A percentile compares a stretch with the other conserved stretches of the same genome.
Evolutionary conservation across 2,797 vertebrate genomes (phyloP).

Genomic region (Amphiprion clarkii): DNA sequence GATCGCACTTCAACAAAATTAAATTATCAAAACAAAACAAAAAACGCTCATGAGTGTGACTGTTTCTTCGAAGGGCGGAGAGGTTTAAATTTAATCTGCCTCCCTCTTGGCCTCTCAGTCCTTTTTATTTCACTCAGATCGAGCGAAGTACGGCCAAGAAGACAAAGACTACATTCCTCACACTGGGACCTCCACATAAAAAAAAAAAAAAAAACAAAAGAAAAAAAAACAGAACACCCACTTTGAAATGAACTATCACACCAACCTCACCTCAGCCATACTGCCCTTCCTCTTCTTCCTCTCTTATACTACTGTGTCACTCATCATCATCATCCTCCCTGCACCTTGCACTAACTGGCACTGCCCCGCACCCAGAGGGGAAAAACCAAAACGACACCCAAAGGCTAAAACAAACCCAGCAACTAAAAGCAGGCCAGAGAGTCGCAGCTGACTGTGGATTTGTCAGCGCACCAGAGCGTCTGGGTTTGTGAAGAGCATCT

Average conservation of each 20-base stretch:
- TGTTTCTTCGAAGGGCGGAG: background rate
- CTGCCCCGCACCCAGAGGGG: slow-evolving; percentile 23
- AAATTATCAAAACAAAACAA: background rate
- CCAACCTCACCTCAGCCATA: slow-evolving; percentile 19
- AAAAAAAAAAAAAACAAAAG: too few relatives aligned
- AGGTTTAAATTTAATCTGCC: background rate
- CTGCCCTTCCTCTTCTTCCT: slow-evolving; percentile 18
- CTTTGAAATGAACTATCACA: slow-evolving; percentile 8
- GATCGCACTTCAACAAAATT: background rate
- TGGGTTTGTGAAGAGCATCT: slow-evolving; percentile 56
- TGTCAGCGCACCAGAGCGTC: slow-evolving; percentile 37
- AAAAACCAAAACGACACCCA: slow-evolving; percentile 24
- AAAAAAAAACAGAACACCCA: background rate
- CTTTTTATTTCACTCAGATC: background rate
- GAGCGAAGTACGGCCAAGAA: background rate
- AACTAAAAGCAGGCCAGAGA: slow-evolving; percentile 13
- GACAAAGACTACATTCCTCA: slow-evolving; percentile 24
- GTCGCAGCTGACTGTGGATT: slow-evolving; percentile 31
- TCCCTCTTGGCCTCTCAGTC: background rate
- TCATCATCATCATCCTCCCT: slow-evolving; percentile 14
- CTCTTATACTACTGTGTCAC: slow-evolving; percentile 10
- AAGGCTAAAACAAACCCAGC: slow-evolving; percentile 15
- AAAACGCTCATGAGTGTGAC: background rate
- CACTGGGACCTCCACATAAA: background rate
- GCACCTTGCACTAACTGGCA: slow-evolving; percentile 39